Percentiles rank a stretch among this genome's conserved stretches.
Conservation (phyloP, 2,888 invertebrate genomes). For the Sinodicranocentrus sp. region DNA sequence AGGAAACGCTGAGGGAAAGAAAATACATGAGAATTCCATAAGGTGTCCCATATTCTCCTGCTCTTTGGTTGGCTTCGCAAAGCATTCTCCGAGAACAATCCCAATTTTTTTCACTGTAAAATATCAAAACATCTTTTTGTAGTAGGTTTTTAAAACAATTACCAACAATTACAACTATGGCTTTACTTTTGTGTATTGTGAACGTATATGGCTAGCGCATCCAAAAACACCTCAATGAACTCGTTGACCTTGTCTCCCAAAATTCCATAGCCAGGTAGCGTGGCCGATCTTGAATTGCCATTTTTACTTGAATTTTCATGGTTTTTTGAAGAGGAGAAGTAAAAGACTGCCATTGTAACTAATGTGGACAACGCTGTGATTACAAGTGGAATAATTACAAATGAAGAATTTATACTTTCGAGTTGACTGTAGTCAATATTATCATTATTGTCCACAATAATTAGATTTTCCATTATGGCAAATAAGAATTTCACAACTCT, state of each 20-base stretch:
- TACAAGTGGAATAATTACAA: conserved; percentile 1
- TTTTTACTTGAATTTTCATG: neutral
- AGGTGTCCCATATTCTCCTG: conserved; percentile 68
- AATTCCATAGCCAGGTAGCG: conserved; percentile 73
- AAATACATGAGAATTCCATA: conserved; percentile 72
- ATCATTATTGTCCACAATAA: too few species aligned
- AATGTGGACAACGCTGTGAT: conserved; percentile 13
- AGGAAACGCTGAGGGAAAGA: conserved; percentile 70
- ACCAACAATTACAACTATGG: too few species aligned
- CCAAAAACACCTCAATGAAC: conserved; percentile 72
- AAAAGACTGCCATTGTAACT: conserved; percentile 9
- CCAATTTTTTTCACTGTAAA: conserved; percentile 72
- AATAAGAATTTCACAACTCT: too few species aligned
- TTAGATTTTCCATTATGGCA: too few species aligned
- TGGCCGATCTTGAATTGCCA: conserved; percentile 59
- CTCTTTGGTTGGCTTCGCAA: conserved; percentile 74
- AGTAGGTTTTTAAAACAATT: too few species aligned
- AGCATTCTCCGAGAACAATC: conserved; percentile 72
- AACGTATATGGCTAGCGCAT: conserved; percentile 74
- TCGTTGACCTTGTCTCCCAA: conserved; percentile 74
- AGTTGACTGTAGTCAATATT: too few species aligned
- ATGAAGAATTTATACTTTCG: too few species aligned
- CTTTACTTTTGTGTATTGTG: too few species aligned
- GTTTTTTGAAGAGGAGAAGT: neutral
- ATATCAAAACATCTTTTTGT: too few species aligned